These are phyloP conservation scores for Lycophotia porphyrea DNA, from an alignment of 2,888 invertebrate genomes.

Conservation along the genomic window DNA sequence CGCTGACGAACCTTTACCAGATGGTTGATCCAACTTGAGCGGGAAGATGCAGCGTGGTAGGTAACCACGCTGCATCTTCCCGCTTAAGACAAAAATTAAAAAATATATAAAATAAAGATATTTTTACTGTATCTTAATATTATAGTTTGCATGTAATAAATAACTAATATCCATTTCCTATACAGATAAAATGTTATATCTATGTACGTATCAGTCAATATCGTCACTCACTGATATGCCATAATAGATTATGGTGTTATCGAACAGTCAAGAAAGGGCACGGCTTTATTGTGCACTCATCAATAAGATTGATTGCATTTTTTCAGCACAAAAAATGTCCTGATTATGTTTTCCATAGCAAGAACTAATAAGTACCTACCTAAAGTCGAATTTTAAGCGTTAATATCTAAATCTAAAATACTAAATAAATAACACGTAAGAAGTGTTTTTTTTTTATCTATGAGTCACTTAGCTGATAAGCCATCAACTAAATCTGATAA, in stretches of 20 bases:
- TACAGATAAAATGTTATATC: conserved; percentile 21
- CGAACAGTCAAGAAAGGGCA: conserved; percentile 38
- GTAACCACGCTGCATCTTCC: too few relatives aligned
- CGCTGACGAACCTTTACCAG: background rate
- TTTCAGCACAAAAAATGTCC: background rate
- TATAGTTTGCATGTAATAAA: background rate
- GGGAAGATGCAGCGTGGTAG: too few relatives aligned
- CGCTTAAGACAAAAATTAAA: too few relatives aligned
- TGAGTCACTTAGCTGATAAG: conserved; percentile 26
- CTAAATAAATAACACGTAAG: conserved; percentile 3
- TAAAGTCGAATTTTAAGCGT: background rate
- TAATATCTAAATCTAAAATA: conserved; percentile 8
- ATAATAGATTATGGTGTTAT: conserved; percentile 42
- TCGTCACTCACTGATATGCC: conserved; percentile 41
- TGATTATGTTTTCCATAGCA: background rate
- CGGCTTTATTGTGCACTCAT: conserved; percentile 10
- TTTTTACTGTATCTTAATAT: too few relatives aligned
- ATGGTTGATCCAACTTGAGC: too few relatives aligned
- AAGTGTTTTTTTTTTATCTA: background rate
- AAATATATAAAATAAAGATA: too few relatives aligned
- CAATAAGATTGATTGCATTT: background rate
- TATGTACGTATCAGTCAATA: conserved; percentile 12
- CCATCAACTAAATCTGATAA: conserved; percentile 38
- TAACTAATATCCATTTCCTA: conserved; percentile 25
- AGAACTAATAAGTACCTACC: background rate